Conservation (phyloP, 2,797 vertebrate species). For the Megalops cyprinoides region DNA sequence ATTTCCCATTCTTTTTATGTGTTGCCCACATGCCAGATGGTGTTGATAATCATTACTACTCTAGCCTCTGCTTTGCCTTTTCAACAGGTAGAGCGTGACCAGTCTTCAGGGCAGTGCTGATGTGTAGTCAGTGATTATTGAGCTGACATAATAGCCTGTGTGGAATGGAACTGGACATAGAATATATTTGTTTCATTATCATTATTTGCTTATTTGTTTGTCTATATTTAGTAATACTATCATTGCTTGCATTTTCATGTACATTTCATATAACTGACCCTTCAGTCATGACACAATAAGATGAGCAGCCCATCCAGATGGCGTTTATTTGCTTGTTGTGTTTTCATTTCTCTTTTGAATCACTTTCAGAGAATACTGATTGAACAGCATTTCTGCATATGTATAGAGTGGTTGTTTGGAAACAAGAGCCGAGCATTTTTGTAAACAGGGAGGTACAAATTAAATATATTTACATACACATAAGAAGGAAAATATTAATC, state of each 20-base stretch:
- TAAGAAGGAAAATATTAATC: too few relatives aligned
- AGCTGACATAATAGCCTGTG: conserved; percentile 24
- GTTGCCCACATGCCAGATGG: conserved; percentile 74
- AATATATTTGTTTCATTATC: background rate
- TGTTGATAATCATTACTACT: conserved; percentile 64
- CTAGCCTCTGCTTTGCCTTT: conserved; percentile 64
- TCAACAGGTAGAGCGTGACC: conserved; percentile 68
- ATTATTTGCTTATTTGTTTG: conserved; percentile 21
- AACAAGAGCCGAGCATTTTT: too few relatives aligned
- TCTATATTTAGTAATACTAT: conserved; percentile 43
- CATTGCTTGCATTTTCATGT: conserved; percentile 49
- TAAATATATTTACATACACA: too few relatives aligned
- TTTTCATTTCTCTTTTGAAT: conserved; percentile 72
- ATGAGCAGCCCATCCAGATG: conserved; percentile 78
- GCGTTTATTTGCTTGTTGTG: conserved; percentile 77
- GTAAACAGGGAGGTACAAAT: too few relatives aligned
- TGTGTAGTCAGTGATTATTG: conserved; percentile 26
- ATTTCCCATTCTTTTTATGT: conserved; percentile 67
- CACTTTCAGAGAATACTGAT: conserved; percentile 52
- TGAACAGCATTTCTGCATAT: background rate
- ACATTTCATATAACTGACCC: conserved; percentile 66
- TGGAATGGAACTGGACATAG: background rate
- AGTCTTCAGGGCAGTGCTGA: conserved; percentile 51
- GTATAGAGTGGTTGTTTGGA: background rate
- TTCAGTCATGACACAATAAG: conserved; percentile 67